Evolutionary conservation across 2,113 vertebrate genomes (phyloP), one percentile per base, ranked within the genome.

Genomic region (Hydropotes inermis): DNA sequence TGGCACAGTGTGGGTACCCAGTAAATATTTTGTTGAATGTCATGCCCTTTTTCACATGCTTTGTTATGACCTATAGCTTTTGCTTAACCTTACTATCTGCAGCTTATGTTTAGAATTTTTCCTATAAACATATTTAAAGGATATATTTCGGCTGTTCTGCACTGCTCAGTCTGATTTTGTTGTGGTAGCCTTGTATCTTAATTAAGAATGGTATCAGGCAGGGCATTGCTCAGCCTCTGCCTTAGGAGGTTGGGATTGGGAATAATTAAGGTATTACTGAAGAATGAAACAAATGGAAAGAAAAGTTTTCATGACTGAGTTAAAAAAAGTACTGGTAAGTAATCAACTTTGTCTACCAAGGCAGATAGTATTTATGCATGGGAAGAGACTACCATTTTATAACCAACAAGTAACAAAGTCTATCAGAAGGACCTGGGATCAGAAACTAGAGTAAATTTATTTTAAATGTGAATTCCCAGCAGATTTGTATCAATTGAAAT

Each of bases 401-500:
- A 33, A 96, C 61, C 45, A 58, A 43, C 45, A 17, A 55, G 5
- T 79, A 87, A 86, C n/a, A 67, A 17, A 94, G 11, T 96, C 23
- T 89, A 78, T 83, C 74, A 54, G 47, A 86, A 25, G 28, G 39
- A 94, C 36, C 43, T 54, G 54, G 27, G 90, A 83, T 95, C 43
- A 89, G 81, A 96, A 95, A 78, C 85, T 82, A 91, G 57, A 94
- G 25, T 87, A 70, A 93, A 67, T 94, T 76, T 30, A 16, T 93
- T 95, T 94, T 94, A 95, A 97, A 89, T 89, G 33, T 79, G 33
- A 96, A 89, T 96, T 25, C 15, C n/a, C 14, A 36, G 15, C 36
- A 94, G 6, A 36, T 86, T 91, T 82, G 13, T 86, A 83, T 14
- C 36, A 86, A 57, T 36, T 98, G 39, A 96, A 92, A 91, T 84